Conservation (phyloP, 2,888 invertebrate genomes). For the Lycocerus yunnanus region DNA sequence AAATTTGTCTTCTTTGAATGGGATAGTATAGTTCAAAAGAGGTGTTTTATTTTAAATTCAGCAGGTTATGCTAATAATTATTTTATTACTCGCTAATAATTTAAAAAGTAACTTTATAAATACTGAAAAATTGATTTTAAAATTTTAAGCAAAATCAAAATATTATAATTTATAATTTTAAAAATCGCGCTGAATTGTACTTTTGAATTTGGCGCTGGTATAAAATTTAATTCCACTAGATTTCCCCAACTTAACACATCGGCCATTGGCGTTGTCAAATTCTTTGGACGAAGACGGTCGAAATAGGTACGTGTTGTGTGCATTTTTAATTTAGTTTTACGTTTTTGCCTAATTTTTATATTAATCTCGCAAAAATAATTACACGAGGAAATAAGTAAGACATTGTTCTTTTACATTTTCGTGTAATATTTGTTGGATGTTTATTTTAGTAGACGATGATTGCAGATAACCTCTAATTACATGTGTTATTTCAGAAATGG, state of each 20-base stretch:
- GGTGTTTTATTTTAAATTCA: background rate
- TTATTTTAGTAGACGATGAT: constrained; percentile 33
- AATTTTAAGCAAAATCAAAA: background rate
- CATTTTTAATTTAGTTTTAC: background rate
- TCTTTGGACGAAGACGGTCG: background rate
- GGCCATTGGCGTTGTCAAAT: background rate
- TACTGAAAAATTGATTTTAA: background rate
- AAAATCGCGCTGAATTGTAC: background rate
- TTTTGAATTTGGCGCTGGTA: background rate
- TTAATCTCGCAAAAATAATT: background rate
- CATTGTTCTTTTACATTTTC: background rate
- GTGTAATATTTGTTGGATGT: background rate
- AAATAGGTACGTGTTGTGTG: background rate
- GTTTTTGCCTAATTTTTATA: background rate
- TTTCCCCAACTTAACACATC: background rate
- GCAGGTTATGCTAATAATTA: too few species aligned
- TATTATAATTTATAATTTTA: background rate
- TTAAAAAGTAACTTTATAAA: background rate
- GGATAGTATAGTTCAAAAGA: background rate
- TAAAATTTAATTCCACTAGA: background rate
- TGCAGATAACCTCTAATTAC: constrained; percentile 32
- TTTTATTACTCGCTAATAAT: background rate
- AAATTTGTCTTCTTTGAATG: background rate
- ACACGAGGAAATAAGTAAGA: background rate
- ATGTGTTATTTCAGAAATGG: constrained; percentile 59